Base-by-base conservation (phyloP, 2,113 vertebrate genomes). In the Caretta caretta region DNA sequence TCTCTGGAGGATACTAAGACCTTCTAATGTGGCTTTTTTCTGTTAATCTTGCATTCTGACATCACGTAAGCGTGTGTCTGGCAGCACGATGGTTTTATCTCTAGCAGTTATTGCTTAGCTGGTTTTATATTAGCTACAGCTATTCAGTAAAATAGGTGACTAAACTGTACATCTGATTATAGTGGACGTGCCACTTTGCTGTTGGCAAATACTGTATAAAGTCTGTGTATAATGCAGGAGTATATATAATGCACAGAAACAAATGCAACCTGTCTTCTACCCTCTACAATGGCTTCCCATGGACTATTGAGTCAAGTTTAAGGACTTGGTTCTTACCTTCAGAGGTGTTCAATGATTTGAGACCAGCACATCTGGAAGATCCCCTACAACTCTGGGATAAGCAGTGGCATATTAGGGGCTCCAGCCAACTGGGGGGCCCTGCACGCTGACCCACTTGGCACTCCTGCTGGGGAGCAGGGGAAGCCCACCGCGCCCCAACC, bases 91-190 rank as follows among this genome's bases (percentile, higher is more conserved):
- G 19, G 0, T 2, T 8, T 29, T 11, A 2, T 91, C 83, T 90
- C 75, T 3, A 86, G 90, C n/a, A 80, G 2, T 19, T 46, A 46
- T 42, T 50, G 8, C 35, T 90, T 92, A 50, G 8, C 9, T 50
- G n/a, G 76, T 69, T 86, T 92, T 91, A 51, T 8, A 54, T 16
- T 79, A 75, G n/a, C 72, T 88, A 46, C 53, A 42, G 4, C 89
- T 90, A 75, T 22, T 50, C 81, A 17, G 42, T 51, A 88, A n/a
- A 12, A 81, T 27, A 38, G 27, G 54, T 84, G 69, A 20, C 51
- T 14, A 27, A 17, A 81, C 38, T 11, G 2, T 10, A 49, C 54
- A 12, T 56, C 54, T 88, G 8, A 80, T 85, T 85, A 46, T 24
- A 1, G 0, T 80, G 80, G 42, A 11, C 1, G 17, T 29, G 13